Evolutionary conservation across 2,888 invertebrate genomes (phyloP), one percentile per base, ranked within the genome.

Genomic region (Ectobius pallidus): DNA sequence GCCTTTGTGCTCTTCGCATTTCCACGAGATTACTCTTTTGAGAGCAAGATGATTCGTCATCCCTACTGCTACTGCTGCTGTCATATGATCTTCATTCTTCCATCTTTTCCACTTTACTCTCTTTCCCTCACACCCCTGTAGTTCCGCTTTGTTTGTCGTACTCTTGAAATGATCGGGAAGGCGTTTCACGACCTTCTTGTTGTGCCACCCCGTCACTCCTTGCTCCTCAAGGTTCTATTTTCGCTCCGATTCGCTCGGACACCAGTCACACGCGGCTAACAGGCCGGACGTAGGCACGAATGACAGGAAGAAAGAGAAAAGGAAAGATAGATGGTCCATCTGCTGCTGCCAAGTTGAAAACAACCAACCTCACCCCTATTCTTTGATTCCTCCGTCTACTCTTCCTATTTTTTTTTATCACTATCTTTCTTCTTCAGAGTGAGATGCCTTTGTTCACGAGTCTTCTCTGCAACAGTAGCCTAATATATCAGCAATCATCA

Each of bases 21-120:
- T 65, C 65, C 65, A 65, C 46, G 65, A 65, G 65, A 65, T 65
- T 65, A 65, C 44, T 27, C 65, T 65, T 63, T 14, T 44, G 65
- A 46, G 27, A 46, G 65, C 16, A 39, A 63, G 34, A n/a, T n/a
- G n/a, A 63, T 42, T 63, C 63, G 22, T 39, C 63, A 18, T 62
- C 62, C 32, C 46, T n/a, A n/a, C n/a, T n/a, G n/a, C n/a, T n/a
- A n/a, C 7, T 34, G 25, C 22, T 11, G 20, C 52, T 52, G 52
- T 52, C 52, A 58, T 30, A 30, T n/a, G 30, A 30, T 58, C 58
- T 58, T 58, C 58, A 30, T 58, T n/a, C 58, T 30, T 58, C 58
- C 58, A 58, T 58, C 58, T 58, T 58, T 58, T 58, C 58, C 58
- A 30, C 52, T 52, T 52, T 25, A 1, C 52, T 25, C 20, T 52